phyloP scores from a whole-genome alignment of 2,888 invertebrate genomes.

The Sesamia inferens region DNA sequence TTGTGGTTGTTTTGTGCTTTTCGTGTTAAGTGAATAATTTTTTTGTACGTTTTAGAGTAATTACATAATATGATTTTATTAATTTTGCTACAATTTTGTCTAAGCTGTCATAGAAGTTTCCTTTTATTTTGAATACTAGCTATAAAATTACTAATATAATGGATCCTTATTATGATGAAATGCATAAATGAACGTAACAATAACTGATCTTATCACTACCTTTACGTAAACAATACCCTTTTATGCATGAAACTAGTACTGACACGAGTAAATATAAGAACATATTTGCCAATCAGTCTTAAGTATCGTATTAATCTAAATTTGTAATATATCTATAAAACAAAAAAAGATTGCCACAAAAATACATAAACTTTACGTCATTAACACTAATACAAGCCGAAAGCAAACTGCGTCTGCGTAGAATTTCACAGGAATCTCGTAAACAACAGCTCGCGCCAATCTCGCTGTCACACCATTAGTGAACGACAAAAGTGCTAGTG shows the following conservation, averaged over 20 bases:
- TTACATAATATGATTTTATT: no score
- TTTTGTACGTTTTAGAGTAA: no score
- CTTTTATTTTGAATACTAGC: no score
- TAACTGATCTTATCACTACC: no score
- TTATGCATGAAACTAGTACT: neutral
- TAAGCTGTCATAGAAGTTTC: no score
- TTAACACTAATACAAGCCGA: neutral
- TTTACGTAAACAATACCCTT: neutral
- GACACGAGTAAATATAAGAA: neutral
- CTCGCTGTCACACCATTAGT: conserved; percentile 38
- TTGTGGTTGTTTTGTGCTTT: no score
- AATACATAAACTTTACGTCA: neutral
- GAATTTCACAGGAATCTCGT: conserved; percentile 17
- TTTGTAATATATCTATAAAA: no score
- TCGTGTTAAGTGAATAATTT: no score
- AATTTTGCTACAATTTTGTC: no score
- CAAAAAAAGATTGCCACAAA: neutral
- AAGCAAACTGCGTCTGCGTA: conserved; percentile 7
- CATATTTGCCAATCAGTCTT: neutral
- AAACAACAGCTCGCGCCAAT: conserved; percentile 35
- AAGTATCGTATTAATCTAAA: neutral
- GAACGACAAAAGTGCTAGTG: conserved; percentile 39
- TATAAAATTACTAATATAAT: no score
- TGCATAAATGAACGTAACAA: no score
- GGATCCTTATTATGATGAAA: no score